Evolutionary conservation across 1,140 invertebrate species (phyloP), one percentile per base, ranked within the genome.

Genomic region (Delia radicum): DNA sequence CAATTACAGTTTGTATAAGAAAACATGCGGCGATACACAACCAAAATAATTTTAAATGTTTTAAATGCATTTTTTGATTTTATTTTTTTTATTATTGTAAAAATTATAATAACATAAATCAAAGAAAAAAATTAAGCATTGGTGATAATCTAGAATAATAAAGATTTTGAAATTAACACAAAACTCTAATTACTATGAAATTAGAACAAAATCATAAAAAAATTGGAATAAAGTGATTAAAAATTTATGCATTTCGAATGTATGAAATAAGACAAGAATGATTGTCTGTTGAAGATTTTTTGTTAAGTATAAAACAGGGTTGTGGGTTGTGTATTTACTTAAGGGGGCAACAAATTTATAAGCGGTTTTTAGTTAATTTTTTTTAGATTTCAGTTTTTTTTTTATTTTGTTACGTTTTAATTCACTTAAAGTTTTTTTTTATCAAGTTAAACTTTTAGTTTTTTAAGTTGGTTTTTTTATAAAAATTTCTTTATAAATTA

Each of bases 21-120:
- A 69, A 15, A 69, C 65, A 69, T n/a, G 65, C 65, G 29, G 65
- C 37, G 29, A 69, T 37, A 15, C 33, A 33, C 65, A 69, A 33
- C 65, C 65, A 69, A 69, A 69, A 69, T 33, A 69, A 18, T 69
- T 69, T 69, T 18, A 69, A 69, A 69, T 69, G 65, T 55, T 55
- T 55, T 55, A 55, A 55, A 55, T 55, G 48, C 48, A 55, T 55
- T 55, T 24, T 55, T 55, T 21, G 5, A 21, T 21, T 55, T 55
- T 10, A 1, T 0, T 55, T 24, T 24, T 55, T 1, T 24, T 55
- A 21, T 55, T 24, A 21, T 21, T 55, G 21, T 15, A 42, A 42
- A 42, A 42, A 21, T 55, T 55, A 55, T 24, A 55, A 55, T 21
- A 21, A 55, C n/a, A 21, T 18, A 8, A 55, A 55, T n/a, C 8